phyloP scores from a whole-genome alignment of 1,140 invertebrate genomes.

The Hormaphis cornu region DNA sequence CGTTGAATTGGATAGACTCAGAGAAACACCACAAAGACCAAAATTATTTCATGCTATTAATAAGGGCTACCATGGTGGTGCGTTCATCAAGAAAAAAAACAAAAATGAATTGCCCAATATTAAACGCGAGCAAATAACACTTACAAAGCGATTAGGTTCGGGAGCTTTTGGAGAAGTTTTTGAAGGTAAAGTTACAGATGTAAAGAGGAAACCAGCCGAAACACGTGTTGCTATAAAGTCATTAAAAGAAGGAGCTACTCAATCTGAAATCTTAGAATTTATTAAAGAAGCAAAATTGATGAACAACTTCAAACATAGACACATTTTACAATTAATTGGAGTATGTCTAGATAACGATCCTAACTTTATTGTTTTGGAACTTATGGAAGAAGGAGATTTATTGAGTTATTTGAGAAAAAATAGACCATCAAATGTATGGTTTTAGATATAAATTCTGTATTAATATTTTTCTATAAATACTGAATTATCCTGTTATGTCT shows the following conservation, averaged over 20 bases:
- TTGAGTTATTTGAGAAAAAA: constrained; percentile 76
- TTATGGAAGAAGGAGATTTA: constrained; percentile 94
- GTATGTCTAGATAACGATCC: constrained; percentile 90
- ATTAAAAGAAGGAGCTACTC: constrained; percentile 80
- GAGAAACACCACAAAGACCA: constrained; percentile 63
- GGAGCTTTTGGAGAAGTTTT: constrained; percentile 97
- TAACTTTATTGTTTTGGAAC: constrained; percentile 86
- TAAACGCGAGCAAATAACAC: constrained; percentile 58
- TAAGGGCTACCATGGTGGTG: constrained; percentile 58
- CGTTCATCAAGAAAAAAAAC: constrained; percentile 1
- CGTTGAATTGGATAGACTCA: constrained; percentile 75
- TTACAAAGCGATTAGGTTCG: constrained; percentile 81
- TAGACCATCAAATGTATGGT: constrained; percentile 53
- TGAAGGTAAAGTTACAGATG: constrained; percentile 67
- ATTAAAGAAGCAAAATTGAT: constrained; percentile 93
- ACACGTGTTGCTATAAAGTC: constrained; percentile 81
- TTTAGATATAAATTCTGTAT: not conserved
- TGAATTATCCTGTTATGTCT: not conserved
- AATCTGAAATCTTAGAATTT: constrained; percentile 85
- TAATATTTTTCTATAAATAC: not conserved
- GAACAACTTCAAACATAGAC: constrained; percentile 94
- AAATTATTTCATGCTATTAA: constrained; percentile 70
- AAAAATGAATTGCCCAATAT: constrained; percentile 63
- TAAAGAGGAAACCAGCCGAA: constrained; percentile 48
- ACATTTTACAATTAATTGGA: constrained; percentile 84